phyloP scores from a whole-genome alignment of 2,113 vertebrate genomes.

The Scopus umbretta region DNA sequence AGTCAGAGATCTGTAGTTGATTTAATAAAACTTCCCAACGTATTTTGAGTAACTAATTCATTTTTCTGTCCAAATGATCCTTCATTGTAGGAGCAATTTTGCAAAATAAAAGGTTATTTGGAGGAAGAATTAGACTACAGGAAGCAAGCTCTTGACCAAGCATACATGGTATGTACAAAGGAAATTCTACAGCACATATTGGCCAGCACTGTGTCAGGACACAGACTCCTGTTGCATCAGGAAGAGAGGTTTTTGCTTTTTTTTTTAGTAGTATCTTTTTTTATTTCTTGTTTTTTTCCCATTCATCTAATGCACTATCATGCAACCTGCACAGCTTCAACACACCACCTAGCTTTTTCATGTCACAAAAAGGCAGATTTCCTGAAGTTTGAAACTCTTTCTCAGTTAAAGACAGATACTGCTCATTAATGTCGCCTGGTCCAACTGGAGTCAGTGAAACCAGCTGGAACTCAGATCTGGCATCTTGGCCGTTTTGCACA shows the following conservation, averaged over 20 bases:
- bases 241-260: neutral
- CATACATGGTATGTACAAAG: slow-evolving; percentile 86
- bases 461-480: neutral
- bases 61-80: slow-evolving; percentile 17
- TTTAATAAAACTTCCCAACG: neutral
- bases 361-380: neutral
- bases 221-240: neutral
- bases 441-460: neutral
- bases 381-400: neutral
- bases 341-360: neutral
- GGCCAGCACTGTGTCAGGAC: neutral
- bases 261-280: neutral
- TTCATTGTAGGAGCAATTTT: slow-evolving; percentile 90
- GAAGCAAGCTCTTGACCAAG: slow-evolving; percentile 96
- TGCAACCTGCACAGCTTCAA: neutral
- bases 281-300: neutral
- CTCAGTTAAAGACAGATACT: neutral
- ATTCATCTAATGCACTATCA: neutral
- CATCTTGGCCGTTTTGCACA: neutral
- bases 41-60: slow-evolving; percentile 6
- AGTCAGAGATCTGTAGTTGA: neutral
- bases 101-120: slow-evolving; percentile 98
- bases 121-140: slow-evolving; percentile 98
- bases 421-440: neutral
- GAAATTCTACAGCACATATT: neutral